Conservation (phyloP, 2,113 vertebrate species). For the Butastur rufipennis region DNA sequence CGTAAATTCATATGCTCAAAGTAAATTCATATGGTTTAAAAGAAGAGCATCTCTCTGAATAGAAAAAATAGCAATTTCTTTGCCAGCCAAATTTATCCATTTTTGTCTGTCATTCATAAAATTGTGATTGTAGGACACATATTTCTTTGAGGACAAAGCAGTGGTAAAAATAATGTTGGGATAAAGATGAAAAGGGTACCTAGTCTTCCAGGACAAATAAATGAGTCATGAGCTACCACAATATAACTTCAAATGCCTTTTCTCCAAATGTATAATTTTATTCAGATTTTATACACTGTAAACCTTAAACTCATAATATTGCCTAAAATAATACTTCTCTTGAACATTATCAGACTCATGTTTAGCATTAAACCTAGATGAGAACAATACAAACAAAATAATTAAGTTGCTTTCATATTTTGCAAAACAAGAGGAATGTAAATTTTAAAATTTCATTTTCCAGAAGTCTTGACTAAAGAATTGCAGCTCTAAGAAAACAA, state of each 20-base stretch:
- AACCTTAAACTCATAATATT: neutral
- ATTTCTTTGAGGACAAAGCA: neutral
- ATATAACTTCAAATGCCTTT: neutral
- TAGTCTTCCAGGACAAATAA: neutral
- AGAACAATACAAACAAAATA: neutral
- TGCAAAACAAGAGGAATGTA: neutral
- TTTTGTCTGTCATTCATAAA: neutral
- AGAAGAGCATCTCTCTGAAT: neutral
- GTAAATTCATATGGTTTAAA: neutral
- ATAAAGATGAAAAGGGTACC: neutral
- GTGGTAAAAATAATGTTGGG: neutral
- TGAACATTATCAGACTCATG: neutral
- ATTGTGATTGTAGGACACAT: neutral
- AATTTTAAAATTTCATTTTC: neutral
- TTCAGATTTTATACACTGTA: neutral
- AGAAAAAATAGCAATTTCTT: neutral
- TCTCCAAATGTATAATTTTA: neutral
- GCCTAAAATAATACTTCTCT: neutral
- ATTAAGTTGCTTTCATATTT: neutral
- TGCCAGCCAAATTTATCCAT: neutral
- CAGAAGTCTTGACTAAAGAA: neutral
- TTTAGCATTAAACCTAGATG: neutral
- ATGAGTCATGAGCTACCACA: neutral
- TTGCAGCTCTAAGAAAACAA: neutral
- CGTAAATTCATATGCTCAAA: neutral